Base-by-base conservation (phyloP, 2,888 invertebrate species). In the Himalopsyche kuldschensis region DNA sequence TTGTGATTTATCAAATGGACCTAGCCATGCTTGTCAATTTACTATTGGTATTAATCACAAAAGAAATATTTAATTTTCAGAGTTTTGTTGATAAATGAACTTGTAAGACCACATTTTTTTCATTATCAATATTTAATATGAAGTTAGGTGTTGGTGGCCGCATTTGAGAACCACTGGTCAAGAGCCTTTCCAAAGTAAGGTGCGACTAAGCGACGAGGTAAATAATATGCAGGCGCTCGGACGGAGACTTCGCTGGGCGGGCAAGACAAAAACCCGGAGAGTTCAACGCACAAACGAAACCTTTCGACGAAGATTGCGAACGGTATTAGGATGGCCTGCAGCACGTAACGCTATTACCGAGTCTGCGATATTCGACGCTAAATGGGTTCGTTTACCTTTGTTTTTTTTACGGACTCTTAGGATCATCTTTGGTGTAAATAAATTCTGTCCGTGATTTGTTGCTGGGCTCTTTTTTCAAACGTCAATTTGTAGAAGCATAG, bases 201-300 rank as follows among this genome's bases (percentile, higher is more conserved):
- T n/a, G n/a, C n/a, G n/a, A n/a, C n/a, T 69, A 69, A 27, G 30
- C 24, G 69, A 10, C 69, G 15, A 30, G 24, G 69, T 69, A 69
- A 69, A 69, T 55, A 24, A 24, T 69, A 69, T 69, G 69, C 69
- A 69, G 15, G 27, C 27, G 69, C 30, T 24, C 30, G 27, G 69
- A 20, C n/a, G 69, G 78, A 82, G 78, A 82, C 46, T 35, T 55
- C 27, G 75, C 30, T 78, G 82, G 55, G 63, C 78, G 82, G 82
- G n/a, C 31, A 63, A 46, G 82, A 82, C 78, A 32, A 63, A 82
- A 82, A 82, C 82, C 82, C 82, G 69, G 27, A 46, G 82, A 82
- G 82, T 78, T 82, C 78, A 82, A 82, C 78, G 78, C 63, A 82
- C 78, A 82, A 75, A 69, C 63, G 82, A 82, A 82, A 82, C 82